Evolutionary conservation across 2,888 invertebrate genomes (phyloP).

Genomic region (Ditylenchus weischeri): DNA sequence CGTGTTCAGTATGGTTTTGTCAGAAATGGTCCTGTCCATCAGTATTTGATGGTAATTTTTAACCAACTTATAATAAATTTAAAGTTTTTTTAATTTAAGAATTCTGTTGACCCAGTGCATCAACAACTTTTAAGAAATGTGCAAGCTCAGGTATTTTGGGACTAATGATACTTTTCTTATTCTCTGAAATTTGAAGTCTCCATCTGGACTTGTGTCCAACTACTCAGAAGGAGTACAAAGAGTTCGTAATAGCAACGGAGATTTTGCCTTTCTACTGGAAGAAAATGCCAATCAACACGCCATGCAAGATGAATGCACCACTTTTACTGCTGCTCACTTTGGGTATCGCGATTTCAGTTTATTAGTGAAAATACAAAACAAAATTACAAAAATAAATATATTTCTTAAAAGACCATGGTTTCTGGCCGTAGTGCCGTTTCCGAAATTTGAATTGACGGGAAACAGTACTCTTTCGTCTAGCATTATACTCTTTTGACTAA

Average conservation of each 20-base stretch:
- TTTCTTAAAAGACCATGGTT: too few species aligned
- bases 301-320: background rate
- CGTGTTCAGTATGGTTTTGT: background rate
- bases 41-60: background rate
- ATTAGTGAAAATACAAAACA: too few species aligned
- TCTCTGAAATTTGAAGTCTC: background rate
- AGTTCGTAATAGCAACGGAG: background rate
- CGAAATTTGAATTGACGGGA: too few species aligned
- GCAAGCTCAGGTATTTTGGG: background rate
- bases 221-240: slow-evolving; percentile 1
- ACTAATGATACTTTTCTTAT: background rate
- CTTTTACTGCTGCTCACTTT: background rate
- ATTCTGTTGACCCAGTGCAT: background rate
- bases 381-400: too few species aligned
- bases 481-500: too few species aligned
- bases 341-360: too few species aligned
- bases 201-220: slow-evolving; percentile 1
- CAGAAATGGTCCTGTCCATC: slow-evolving; percentile 7
- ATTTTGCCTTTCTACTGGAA: slow-evolving; percentile 2
- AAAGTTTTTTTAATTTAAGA: background rate
- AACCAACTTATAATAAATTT: background rate
- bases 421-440: too few species aligned
- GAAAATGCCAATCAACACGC: slow-evolving; percentile 1
- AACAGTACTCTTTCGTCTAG: too few species aligned
- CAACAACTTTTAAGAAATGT: slow-evolving; percentile 4